Base-by-base conservation (phyloP, 2,888 invertebrate species). In the Sphinx pinastri region DNA sequence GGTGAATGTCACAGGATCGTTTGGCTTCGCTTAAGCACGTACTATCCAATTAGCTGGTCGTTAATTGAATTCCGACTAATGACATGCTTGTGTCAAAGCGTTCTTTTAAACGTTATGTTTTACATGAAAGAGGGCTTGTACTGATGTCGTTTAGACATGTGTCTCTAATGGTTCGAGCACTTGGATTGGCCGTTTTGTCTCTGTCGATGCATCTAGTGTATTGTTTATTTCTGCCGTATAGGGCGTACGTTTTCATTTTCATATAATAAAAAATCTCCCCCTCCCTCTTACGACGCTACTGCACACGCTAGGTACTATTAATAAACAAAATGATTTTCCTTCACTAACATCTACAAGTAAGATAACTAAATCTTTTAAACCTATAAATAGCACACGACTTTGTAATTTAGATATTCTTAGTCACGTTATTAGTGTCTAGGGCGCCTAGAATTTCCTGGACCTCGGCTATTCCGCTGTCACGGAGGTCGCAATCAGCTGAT, bases 401-500 rank as follows among this genome's bases (percentile, higher is more conserved):
- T 31, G 38, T 59, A 25, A 59, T 38, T 38, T 5, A 14, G 58
- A 58, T 58, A 58, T 49, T 47, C 16, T 63, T 63, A 60, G 60
- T 60, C 47, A 63, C 49, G 49, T 19, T 19, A 19, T 55, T 49
- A 49, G 47, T 19, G 63, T 63, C 63, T 63, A 63, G 63, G 67
- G 16, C 52, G 19, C 51, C 49, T 51, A 68, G 31, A 55, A 25
- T 68, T 51, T 67, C 52, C 68, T 25, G 63, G 25, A 38, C 66
- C 67, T 47, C 47, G 47, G 63, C 16, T 49, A 63, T 63, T 63
- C 49, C 63, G 19, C 63, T 63, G 49, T 47, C 63, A 49, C 13
- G 63, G 16, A 16, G 47, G 19, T 54, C 45, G 45, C 52, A 54
- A 82, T 81, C 84, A 85, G 85, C 84, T 86, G 86, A 83, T 84